Conservation (phyloP, 2,797 vertebrate genomes). For the Pangasius macronema region DNA sequence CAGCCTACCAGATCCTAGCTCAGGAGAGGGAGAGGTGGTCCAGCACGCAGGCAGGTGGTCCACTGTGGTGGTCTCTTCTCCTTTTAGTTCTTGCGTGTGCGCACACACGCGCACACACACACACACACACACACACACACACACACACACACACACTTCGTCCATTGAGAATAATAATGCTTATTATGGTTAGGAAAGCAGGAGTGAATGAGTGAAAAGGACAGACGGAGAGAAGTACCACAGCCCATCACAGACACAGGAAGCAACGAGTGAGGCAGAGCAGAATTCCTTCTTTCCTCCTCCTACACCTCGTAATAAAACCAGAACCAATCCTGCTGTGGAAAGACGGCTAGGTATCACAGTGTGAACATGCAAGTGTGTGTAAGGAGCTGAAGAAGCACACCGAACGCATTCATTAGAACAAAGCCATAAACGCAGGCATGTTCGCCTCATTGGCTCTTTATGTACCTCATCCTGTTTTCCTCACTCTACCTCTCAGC, state of each 20-base stretch:
- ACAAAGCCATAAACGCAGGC: conserved; percentile 32
- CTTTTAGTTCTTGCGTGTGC: conserved; percentile 2
- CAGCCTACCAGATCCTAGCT: conserved; percentile 50
- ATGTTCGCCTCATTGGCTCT: conserved; percentile 39
- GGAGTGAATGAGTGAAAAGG: background rate
- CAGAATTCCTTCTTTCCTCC: conserved; percentile 18
- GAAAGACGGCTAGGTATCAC: conserved; percentile 11
- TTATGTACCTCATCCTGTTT: conserved; percentile 38
- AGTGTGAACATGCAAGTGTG: conserved; percentile 20
- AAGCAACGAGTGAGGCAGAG: background rate
- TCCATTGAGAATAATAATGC: conserved; percentile 47
- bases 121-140: conserved; percentile 27
- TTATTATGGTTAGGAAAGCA: conserved; percentile 12
- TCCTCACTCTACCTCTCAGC: conserved; percentile 29
- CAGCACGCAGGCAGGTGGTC: conserved; percentile 74
- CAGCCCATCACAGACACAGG: conserved; percentile 2
- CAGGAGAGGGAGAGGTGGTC: conserved; percentile 44
- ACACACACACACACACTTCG: conserved; percentile 23
- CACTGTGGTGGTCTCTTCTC: conserved; percentile 71
- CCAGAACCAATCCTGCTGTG: conserved; percentile 1
- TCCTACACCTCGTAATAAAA: conserved; percentile 13
- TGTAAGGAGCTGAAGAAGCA: conserved; percentile 32
- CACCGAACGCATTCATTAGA: conserved; percentile 27
- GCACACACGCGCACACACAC: conserved; percentile 15
- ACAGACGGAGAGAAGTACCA: conserved; percentile 16